These are phyloP conservation scores for Drosophila eugracilis DNA, from an alignment of 1,140 invertebrate species.

Conservation along the genomic window DNA sequence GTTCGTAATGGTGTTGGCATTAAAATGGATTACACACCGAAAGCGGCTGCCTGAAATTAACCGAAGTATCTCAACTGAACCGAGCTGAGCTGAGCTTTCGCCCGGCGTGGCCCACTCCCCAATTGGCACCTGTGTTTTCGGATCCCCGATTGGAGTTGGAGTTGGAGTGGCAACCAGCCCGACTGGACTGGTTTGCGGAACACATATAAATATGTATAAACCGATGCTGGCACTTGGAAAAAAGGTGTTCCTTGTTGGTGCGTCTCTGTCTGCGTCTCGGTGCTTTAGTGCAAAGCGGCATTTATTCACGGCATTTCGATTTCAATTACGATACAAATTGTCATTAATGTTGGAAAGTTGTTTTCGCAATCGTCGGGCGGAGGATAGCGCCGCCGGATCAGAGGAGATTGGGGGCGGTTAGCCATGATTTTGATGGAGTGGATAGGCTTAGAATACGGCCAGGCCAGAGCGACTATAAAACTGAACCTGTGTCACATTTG, in stretches of 20 bases:
- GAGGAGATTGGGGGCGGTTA: background rate
- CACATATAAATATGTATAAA: conserved; percentile 22
- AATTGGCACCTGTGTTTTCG: conserved; percentile 39
- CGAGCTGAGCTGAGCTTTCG: conserved; percentile 49
- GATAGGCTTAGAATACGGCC: conserved; percentile 47
- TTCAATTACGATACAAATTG: conserved; percentile 84
- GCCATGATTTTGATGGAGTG: conserved; percentile 52
- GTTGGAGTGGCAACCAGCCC: conserved; percentile 7
- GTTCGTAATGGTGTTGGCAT: conserved; percentile 83
- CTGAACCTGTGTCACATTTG: conserved; percentile 75
- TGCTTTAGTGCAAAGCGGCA: conserved; percentile 79
- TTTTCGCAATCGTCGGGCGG: conserved; percentile 59
- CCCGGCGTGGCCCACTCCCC: conserved; percentile 52
- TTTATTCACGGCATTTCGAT: conserved; percentile 83
- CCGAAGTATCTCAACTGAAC: conserved; percentile 41
- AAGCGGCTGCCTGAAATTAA: conserved; percentile 65
- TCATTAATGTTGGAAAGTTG: conserved; percentile 83
- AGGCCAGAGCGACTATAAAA: conserved; percentile 24
- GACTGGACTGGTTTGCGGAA: conserved; percentile 47
- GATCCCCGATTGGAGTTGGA: conserved; percentile 5
- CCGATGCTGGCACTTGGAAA: conserved; percentile 11
- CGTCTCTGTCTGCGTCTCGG: conserved; percentile 49
- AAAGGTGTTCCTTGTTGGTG: conserved; percentile 79
- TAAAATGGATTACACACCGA: conserved; percentile 81
- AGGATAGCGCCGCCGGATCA: conserved; percentile 21